Base-by-base conservation (phyloP, 2,797 vertebrate species). In the Argya squamiceps region DNA sequence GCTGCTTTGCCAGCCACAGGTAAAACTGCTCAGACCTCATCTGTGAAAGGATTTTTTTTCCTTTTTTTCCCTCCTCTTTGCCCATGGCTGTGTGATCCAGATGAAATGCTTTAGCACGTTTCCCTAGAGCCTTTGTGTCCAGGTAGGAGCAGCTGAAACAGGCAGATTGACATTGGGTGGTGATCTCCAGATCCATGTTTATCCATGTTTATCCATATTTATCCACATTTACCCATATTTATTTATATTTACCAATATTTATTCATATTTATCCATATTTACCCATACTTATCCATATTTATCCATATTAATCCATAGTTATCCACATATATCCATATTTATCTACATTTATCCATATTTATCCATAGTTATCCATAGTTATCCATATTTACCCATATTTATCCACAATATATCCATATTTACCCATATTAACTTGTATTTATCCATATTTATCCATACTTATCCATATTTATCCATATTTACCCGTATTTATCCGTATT, bases 81-180 rank as follows among this genome's bases (percentile, higher is more conserved):
- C 11, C 32, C 9, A 2, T 34, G 39, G 49, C 50, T 30, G 30
- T 6, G 22, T 24, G 19, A 12, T 39, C 18, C 49, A 9, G 41
- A 14, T 2, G 4, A 65, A 74, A 69, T 11, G 39, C 47, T 69
- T 49, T 11, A 21, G 27, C 12, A 0, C 0, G 2, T 81, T 76
- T 63, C 23, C 30, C 1, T 5, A 1, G 9, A 30, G 50, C 15
- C 29, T 18, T 46, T 3, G 2, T 6, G 49, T 46, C 36, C 79
- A 91, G 84, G 65, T 84, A 18, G 1, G 17, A 55, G 41, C 3
- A 1, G 44, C 46, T 23, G 27, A 7, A 41, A 39, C 4, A 0
- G 12, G 0, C 0, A 0, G 32, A 4, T 19, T 21, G 37, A 2
- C 5, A 0, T 4, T 18, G 36, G 5, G 16, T 11, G 15, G 20